Evolutionary conservation across 2,888 invertebrate genomes (phyloP).

Genomic region (Mesoligia furuncula): DNA sequence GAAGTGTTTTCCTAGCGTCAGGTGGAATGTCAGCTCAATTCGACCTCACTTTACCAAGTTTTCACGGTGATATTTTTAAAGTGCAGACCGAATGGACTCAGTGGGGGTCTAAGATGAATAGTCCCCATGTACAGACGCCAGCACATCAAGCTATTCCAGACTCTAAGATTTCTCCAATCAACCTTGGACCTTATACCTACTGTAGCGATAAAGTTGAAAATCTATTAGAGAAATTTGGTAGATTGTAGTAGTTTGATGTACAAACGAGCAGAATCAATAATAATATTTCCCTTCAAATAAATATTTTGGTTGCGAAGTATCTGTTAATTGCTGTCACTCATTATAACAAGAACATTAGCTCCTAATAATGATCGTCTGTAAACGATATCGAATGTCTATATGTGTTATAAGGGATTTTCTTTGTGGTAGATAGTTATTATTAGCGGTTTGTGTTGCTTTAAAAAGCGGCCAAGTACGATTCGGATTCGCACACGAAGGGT

Average conservation of each 20-base stretch:
- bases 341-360: conserved; percentile 29
- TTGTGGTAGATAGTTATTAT: neutral
- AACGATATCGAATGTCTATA: conserved; percentile 14
- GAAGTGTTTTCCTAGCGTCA: neutral
- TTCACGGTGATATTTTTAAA: neutral
- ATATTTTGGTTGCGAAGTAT: neutral
- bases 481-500: neutral
- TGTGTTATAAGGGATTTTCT: neutral
- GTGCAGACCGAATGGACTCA: neutral
- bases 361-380: conserved; percentile 28
- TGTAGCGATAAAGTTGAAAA: no score
- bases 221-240: no score
- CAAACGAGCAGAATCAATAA: conserved; percentile 3
- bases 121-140: neutral
- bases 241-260: no score
- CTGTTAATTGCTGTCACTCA: conserved; percentile 17
- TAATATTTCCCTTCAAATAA: conserved; percentile 12
- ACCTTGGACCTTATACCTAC: no score
- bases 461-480: neutral
- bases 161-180: no score
- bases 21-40: neutral
- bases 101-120: neutral
- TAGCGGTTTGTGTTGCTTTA: neutral
- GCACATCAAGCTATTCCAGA: no score
- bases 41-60: neutral